Evolutionary conservation across 2,797 vertebrate species (phyloP), one percentile per base, ranked within the genome.

Genomic region (Enteromius thamalakanensis): DNA sequence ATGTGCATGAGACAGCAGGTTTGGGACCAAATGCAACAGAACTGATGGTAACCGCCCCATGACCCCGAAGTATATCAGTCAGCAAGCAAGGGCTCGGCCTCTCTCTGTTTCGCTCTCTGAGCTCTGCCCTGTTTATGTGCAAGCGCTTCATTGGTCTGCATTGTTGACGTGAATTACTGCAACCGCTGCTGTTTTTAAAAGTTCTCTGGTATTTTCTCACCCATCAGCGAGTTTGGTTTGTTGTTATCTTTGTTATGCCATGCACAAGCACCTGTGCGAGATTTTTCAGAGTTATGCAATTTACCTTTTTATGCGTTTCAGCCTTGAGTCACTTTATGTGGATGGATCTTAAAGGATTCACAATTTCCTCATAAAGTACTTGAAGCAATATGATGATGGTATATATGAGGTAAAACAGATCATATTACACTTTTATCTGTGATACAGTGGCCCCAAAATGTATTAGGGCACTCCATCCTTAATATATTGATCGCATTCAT

Each of bases 121-220:
- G 58, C 26, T 62, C 26, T 29, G 26, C n/a, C 55, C 34, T 69
- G n/a, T 88, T 45, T 84, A 72, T 82, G 81, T 81, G 49, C 42
- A 32, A 67, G n/a, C 72, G 77, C 69, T 37, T 84, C 72, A 86
- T 81, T 85, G 83, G 82, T n/a, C 58, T 26, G 82, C 34, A 55
- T 84, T 85, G 80, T 86, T 84, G 86, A 85, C 42, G 76, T 80
- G 84, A 86, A 68, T 75, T 34, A 75, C 81, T 55, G 71, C 32
- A 49, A 75, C 75, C 60, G 17, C 69, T 68, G 83, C 79, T 76
- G 69, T 79, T 68, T 32, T 85, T 49, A 76, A 82, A 70, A 80
- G 67, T 51, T 26, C 53, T 75, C 26, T 62, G 72, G 81, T 23
- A 76, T 85, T 83, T 85, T 85, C 86, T 81, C 79, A 84, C 75